These are phyloP conservation scores for Petroica traversi DNA, from an alignment of 2,113 vertebrate species.

Conservation along the genomic window DNA sequence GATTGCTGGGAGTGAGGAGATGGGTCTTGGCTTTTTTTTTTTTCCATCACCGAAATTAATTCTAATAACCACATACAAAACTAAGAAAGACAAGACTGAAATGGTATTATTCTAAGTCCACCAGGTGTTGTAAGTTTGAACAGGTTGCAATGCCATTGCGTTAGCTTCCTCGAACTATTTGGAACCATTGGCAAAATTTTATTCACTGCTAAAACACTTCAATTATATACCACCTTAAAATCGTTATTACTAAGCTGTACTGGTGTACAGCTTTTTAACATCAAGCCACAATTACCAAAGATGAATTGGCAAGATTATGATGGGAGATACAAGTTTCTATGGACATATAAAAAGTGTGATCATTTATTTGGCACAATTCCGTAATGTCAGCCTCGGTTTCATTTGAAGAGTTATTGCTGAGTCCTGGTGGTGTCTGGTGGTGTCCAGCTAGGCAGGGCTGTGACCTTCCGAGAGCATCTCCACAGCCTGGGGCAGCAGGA, in stretches of 20 bases:
- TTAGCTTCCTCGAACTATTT: not conserved
- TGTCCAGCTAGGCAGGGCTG: too few species aligned
- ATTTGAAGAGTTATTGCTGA: constrained; percentile 42
- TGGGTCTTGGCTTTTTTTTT: not conserved
- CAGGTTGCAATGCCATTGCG: not conserved
- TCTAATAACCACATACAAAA: not conserved
- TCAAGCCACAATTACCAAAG: not conserved
- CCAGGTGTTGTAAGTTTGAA: not conserved
- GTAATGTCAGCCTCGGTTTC: not conserved
- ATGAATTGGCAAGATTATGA: constrained; percentile 13
- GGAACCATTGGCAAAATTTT: not conserved
- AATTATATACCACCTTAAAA: not conserved
- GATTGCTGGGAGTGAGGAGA: fast-evolving
- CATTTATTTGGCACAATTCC: not conserved
- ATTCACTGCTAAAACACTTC: not conserved
- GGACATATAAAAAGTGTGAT: not conserved
- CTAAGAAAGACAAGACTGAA: not conserved
- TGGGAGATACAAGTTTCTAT: not conserved
- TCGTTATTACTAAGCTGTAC: not conserved
- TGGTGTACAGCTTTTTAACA: not conserved
- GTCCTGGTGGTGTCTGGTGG: too few species aligned
- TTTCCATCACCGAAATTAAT: not conserved
- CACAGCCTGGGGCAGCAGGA: too few species aligned
- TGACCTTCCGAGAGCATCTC: too few species aligned
- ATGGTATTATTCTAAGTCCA: not conserved